Evolutionary conservation across 2,888 invertebrate genomes (phyloP), one percentile per base, ranked within the genome.

Genomic region (Cheilosia vernalis): DNA sequence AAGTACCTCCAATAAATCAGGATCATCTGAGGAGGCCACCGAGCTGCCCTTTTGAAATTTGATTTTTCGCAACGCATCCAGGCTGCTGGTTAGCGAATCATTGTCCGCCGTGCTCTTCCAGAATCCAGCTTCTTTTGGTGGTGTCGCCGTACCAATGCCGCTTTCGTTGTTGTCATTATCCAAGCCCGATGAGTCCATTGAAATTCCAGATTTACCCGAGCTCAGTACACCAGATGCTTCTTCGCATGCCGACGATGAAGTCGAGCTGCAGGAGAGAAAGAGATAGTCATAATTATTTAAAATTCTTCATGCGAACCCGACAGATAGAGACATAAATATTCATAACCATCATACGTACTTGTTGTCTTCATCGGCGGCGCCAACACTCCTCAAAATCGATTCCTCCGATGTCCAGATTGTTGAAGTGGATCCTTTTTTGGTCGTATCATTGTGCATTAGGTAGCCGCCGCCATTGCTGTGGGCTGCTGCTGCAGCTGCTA

Each of bases 321-420:
- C 70, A 70, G 24, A 51, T 63, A 33, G 69, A 42, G 55, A 64
- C 60, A 86, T 86, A 82, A 82, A 86, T 86, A 86, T 86, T 86
- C 82, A 86, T 86, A 86, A 74, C 79, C 61, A 47, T 64, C 53
- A 58, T 77, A 90, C 91, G 89, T 88, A 92, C 91, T 92, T 92
- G 89, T 92, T 92, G 89, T 92, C 92, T 90, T 92, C 92, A 90
- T 92, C 92, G 88, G 90, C 91, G 89, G 91, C 91, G 90, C 91
- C 91, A 89, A 90, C 91, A 88, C 91, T 91, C 87, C 91, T 90
- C 87, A 92, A 87, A 87, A 92, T 92, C 66, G 92, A 92, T 88
- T 92, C 92, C 87, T 92, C 92, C 70, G 92, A 92, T 87, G 92
- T 92, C 92, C 92, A 92, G 87, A 92, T 91, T 79, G 91, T 92